phyloP scores from a whole-genome alignment of 2,113 vertebrate species.

The Charina bottae region DNA sequence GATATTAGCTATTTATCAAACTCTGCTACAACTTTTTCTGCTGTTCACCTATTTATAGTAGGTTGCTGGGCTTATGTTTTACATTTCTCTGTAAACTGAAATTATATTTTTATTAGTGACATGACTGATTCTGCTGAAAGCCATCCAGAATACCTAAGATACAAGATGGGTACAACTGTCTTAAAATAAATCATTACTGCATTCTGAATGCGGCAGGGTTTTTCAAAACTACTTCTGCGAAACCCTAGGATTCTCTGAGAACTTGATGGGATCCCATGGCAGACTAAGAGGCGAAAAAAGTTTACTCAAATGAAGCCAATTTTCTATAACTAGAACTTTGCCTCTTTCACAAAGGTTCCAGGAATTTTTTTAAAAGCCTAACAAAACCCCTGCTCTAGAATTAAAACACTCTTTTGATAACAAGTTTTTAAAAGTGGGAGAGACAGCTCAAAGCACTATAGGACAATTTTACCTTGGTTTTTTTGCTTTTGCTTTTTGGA shows the following conservation, averaged over 20 bases:
- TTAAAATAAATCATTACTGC: constrained; percentile 17
- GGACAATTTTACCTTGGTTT: neutral
- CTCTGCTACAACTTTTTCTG: constrained; percentile 53
- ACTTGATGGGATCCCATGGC: too few relatives aligned
- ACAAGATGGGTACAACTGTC: neutral
- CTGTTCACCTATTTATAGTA: constrained; percentile 65
- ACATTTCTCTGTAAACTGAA: neutral
- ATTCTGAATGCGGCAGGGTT: constrained; percentile 10
- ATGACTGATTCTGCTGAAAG: neutral
- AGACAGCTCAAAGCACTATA: neutral
- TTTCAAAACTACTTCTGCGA: too few relatives aligned
- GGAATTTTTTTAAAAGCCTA: neutral
- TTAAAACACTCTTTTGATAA: neutral
- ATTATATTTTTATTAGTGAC: neutral
- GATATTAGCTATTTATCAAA: constrained; percentile 58
- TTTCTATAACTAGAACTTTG: neutral
- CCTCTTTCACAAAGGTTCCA: neutral
- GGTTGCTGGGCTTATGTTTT: neutral
- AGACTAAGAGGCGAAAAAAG: too few relatives aligned
- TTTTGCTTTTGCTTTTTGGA: neutral
- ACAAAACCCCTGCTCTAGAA: neutral
- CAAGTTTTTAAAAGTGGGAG: neutral
- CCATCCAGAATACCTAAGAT: neutral
- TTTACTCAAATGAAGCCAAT: too few relatives aligned
- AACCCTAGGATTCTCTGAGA: too few relatives aligned